Percentiles rank a stretch among this genome's conserved stretches.
Conservation (phyloP, 2,888 invertebrate species). For the Heliconius erato region DNA sequence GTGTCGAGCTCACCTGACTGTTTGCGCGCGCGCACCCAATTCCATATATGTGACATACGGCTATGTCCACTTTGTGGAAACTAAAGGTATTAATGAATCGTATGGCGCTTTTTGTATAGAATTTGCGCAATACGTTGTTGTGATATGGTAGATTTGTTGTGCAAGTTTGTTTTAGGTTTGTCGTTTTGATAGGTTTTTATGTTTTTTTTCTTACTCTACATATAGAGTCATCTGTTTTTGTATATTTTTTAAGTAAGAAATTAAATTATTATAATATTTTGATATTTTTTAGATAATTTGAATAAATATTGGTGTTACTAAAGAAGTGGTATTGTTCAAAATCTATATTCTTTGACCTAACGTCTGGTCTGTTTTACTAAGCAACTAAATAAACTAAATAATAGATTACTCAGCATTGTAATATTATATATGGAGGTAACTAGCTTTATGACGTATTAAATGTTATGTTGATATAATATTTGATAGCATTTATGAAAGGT, state of each 20-base stretch:
- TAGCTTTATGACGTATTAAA: too few relatives aligned
- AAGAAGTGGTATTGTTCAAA: background rate
- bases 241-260: too few relatives aligned
- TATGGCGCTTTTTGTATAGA: constrained; percentile 37
- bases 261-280: background rate
- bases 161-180: background rate
- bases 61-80: constrained; percentile 44
- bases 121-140: background rate
- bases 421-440: background rate
- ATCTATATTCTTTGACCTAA: background rate
- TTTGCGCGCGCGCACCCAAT: constrained; percentile 55
- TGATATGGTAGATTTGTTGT: constrained; percentile 11
- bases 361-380: background rate
- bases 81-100: constrained; percentile 47
- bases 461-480: too few relatives aligned
- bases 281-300: too few relatives aligned
- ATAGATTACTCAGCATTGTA: background rate
- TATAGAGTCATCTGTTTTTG: background rate
- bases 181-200: background rate
- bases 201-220: too few relatives aligned
- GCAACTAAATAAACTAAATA: background rate
- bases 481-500: too few relatives aligned
- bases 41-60: constrained; percentile 49
- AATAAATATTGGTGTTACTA: too few relatives aligned
- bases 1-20: constrained; percentile 84